A percentile compares a stretch with the other conserved stretches of the same genome.
These are phyloP conservation scores for Pogonomyrmex californicus DNA, from an alignment of 1,140 invertebrate species.

Conservation along the genomic window DNA sequence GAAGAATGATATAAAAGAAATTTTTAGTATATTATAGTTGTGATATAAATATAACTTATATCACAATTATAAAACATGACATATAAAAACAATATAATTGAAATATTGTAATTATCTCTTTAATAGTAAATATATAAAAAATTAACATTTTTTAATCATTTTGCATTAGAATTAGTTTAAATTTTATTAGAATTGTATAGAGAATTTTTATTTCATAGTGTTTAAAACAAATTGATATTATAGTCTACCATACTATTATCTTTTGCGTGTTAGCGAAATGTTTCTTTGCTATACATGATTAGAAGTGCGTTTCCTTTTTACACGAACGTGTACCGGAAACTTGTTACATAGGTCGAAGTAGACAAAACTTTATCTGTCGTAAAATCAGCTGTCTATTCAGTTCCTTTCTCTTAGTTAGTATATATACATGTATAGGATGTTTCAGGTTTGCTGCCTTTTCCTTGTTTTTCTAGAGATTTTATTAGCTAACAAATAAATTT, in stretches of 20 bases:
- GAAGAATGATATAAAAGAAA: not conserved
- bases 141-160: not conserved
- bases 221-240: conserved; percentile 36
- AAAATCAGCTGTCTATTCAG: conserved; percentile 46
- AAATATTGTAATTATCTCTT: not conserved
- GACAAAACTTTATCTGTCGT: conserved; percentile 54
- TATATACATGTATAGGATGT: not conserved
- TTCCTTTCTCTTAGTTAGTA: conserved; percentile 22
- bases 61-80: not conserved
- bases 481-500: not conserved
- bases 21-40: not conserved
- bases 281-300: conserved; percentile 32
- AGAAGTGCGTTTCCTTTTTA: conserved; percentile 35
- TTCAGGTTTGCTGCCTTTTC: conserved; percentile 8
- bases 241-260: not conserved
- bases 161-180: not conserved
- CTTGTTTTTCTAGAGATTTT: not conserved
- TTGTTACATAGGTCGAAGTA: conserved; percentile 53
- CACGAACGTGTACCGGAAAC: conserved; percentile 50
- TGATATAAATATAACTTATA: not conserved
- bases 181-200: not conserved
- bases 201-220: not conserved
- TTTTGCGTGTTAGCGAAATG: not conserved
- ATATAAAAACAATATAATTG: not conserved
- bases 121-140: not conserved